These are phyloP conservation scores for Gymnocephalus cernua DNA, from an alignment of 2,113 vertebrate genomes.

Conservation along the genomic window DNA sequence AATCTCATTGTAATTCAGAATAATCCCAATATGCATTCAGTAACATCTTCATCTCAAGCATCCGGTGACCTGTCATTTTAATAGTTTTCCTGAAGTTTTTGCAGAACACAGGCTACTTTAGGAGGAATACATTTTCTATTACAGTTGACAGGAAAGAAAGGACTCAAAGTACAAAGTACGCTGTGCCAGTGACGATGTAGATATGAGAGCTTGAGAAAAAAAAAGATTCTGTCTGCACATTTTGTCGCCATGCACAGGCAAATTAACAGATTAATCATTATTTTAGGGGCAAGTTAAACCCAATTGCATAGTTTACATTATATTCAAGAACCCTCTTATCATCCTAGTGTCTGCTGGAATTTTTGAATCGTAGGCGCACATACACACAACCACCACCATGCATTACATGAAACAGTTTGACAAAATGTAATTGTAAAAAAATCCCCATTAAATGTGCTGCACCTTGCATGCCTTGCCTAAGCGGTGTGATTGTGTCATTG, in stretches of 20 bases:
- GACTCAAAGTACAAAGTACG: slow-evolving; percentile 25
- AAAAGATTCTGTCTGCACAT: slow-evolving; percentile 20
- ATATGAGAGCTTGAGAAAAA: slow-evolving; percentile 13
- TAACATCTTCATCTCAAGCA: slow-evolving; percentile 4
- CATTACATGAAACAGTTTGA: neutral
- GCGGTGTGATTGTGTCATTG: slow-evolving; percentile 16
- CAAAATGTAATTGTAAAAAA: neutral
- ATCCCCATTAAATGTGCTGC: neutral
- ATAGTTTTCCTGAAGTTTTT: slow-evolving; percentile 25
- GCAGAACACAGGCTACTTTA: slow-evolving; percentile 22
- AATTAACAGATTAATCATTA: slow-evolving; percentile 16
- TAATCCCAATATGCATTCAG: slow-evolving; percentile 6
- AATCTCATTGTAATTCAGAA: slow-evolving; percentile 26
- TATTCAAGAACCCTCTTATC: slow-evolving; percentile 12
- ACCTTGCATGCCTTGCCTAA: neutral
- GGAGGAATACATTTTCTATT: slow-evolving; percentile 13
- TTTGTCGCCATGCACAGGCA: slow-evolving; percentile 19
- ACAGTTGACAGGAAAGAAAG: slow-evolving; percentile 1
- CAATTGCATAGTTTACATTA: neutral
- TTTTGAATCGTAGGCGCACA: neutral
- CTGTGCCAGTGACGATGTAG: slow-evolving; percentile 1
- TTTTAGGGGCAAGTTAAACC: neutral
- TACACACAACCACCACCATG: neutral
- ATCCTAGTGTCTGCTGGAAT: neutral
- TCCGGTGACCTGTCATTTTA: slow-evolving; percentile 10